Base-by-base conservation (phyloP, 2,888 invertebrate species). In the Cremastobaeus sp. region DNA sequence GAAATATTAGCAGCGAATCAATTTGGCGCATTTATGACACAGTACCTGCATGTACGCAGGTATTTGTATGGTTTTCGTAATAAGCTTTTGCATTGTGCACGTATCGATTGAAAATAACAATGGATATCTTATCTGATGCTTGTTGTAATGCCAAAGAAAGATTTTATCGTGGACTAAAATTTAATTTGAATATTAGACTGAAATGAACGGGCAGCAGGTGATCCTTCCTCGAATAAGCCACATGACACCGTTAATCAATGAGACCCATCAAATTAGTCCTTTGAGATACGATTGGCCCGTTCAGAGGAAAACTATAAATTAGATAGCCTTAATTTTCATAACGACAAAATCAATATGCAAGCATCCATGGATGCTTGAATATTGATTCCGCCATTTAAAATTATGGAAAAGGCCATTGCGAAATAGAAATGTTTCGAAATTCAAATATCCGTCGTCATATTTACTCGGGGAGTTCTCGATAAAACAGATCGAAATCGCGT, bases 1-100 rank as follows among this genome's bases (percentile, higher is more conserved):
- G n/a, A n/a, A n/a, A n/a, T n/a, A n/a, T n/a, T n/a, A n/a, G n/a
- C n/a, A n/a, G n/a, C n/a, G n/a, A n/a, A n/a, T n/a, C n/a, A n/a
- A n/a, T n/a, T n/a, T n/a, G n/a, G n/a, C n/a, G n/a, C n/a, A n/a
- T n/a, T n/a, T n/a, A 9, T n/a, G n/a, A n/a, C n/a, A n/a, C n/a
- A n/a, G n/a, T n/a, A n/a, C n/a, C 18, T 28, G 64, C 45, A 39
- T 47, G 15, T 14, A 47, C 17, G 41, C 50, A 54, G 11, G 47
- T 55, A 66, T 66, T 65, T 66, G 48, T 66, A 66, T 57, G 66
- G 66, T 66, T 66, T 66, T 57, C 39, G 39, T 57, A 50, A 57
- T 57, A 55, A 66, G 57, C 66, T 66, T 66, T 66, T 43, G 41
- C 50, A 57, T 57, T 43, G 43, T 55, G 14, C 21, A 12, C 12